These are phyloP conservation scores for Leptinotarsa peninsularis DNA, from an alignment of 2,888 invertebrate genomes.

Conservation along the genomic window DNA sequence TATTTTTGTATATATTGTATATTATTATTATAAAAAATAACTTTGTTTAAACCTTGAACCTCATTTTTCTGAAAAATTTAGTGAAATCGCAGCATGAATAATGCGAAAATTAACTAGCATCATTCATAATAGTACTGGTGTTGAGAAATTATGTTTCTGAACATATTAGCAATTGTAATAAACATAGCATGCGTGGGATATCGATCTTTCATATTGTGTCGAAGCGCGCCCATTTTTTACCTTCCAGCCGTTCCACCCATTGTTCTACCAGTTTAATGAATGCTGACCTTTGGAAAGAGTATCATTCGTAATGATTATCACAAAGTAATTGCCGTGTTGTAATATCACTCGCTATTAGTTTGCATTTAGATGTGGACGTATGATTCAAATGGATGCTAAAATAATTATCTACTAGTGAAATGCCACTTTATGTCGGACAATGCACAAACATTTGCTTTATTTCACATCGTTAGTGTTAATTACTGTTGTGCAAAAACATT, in stretches of 20 bases:
- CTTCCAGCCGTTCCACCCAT: constrained; percentile 15
- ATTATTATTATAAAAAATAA: too few species aligned
- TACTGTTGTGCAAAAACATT: constrained; percentile 3
- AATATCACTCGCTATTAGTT: constrained; percentile 10
- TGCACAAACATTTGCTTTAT: constrained; percentile 14
- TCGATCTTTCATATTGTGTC: constrained; percentile 16
- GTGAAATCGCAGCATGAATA: neutral
- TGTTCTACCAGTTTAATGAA: constrained; percentile 15
- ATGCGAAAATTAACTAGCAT: neutral
- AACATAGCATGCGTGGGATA: constrained; percentile 17
- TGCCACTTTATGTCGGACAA: constrained; percentile 11
- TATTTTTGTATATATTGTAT: too few species aligned
- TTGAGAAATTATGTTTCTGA: constrained; percentile 6
- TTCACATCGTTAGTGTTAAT: constrained; percentile 8
- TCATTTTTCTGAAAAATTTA: too few species aligned
- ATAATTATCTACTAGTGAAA: constrained; percentile 7
- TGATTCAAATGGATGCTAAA: constrained; percentile 2
- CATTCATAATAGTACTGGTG: neutral
- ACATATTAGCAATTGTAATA: constrained; percentile 18
- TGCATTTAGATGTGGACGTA: neutral
- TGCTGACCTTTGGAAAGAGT: constrained; percentile 10
- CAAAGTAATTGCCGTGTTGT: constrained; percentile 14
- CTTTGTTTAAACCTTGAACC: too few species aligned
- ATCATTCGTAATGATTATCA: constrained; percentile 9
- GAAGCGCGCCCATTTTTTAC: constrained; percentile 17